Evolutionary conservation across 2,888 invertebrate species (phyloP).

Genomic region (Cremastinae sp.): DNA sequence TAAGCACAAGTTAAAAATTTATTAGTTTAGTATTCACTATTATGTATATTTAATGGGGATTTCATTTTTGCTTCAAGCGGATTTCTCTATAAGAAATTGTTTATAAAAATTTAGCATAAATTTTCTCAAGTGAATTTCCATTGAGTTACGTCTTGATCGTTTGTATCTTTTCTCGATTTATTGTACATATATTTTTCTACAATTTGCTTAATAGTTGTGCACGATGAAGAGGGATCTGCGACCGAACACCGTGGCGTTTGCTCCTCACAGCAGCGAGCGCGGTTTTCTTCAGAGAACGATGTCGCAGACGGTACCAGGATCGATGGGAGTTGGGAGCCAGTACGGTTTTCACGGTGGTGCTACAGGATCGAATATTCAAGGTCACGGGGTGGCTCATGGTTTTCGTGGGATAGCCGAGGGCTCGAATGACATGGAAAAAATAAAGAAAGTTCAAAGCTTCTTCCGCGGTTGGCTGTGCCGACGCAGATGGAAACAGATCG

Average conservation of each 20-base stretch:
- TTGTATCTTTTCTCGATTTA: too few species aligned
- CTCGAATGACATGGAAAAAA: constrained; percentile 90
- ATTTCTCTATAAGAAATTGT: too few species aligned
- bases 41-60: too few species aligned
- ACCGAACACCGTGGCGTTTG: constrained; percentile 78
- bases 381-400: constrained; percentile 69
- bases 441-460: constrained; percentile 94
- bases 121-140: too few species aligned
- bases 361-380: constrained; percentile 57
- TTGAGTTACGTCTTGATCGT: too few species aligned
- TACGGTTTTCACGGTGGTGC: constrained; percentile 56
- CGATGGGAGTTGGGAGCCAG: constrained; percentile 48
- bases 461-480: constrained; percentile 96
- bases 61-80: too few species aligned
- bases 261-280: constrained; percentile 64
- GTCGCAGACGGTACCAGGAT: constrained; percentile 67
- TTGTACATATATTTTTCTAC: too few species aligned
- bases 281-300: constrained; percentile 67
- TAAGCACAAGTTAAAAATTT: too few species aligned
- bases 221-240: constrained; percentile 91
- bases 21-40: too few species aligned
- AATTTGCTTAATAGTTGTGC: constrained; percentile 88
- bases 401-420: constrained; percentile 81
- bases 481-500: constrained; percentile 96
- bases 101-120: too few species aligned